Conservation (phyloP, 2,888 invertebrate species). For the Thymelicus sylvestris region DNA sequence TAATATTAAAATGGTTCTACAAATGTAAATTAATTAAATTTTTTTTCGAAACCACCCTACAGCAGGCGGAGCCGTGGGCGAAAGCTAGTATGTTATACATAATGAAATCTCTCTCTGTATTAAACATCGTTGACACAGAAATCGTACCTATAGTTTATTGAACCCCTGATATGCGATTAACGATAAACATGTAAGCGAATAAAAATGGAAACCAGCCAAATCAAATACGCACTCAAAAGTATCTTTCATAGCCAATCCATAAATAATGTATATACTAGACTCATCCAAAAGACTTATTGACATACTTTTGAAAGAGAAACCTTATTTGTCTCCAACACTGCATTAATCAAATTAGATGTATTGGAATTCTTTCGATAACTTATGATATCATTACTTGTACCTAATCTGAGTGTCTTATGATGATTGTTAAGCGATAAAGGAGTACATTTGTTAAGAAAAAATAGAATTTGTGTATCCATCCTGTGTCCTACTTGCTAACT, state of each 20-base stretch:
- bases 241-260: conserved; percentile 2
- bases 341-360: neutral
- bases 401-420: too few species aligned
- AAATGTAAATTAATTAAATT: too few species aligned
- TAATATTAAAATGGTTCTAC: too few species aligned
- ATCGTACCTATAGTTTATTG: neutral
- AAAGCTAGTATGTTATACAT: too few species aligned
- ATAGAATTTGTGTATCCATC: too few species aligned
- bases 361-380: conserved; percentile 10
- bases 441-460: too few species aligned
- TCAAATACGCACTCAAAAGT: neutral
- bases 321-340: neutral
- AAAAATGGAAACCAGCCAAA: conserved; percentile 5
- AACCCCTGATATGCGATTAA: neutral
- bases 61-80: too few species aligned
- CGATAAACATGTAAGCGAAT: neutral
- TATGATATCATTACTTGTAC: neutral
- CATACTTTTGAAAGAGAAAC: neutral
- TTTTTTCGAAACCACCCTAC: too few species aligned
- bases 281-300: neutral
- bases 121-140: neutral
- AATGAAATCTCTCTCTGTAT: too few species aligned
- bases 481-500: too few species aligned
- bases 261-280: neutral
- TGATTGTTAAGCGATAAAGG: too few species aligned